phyloP scores from a whole-genome alignment of 2,888 invertebrate species.

The Nephrotoma appendiculata region DNA sequence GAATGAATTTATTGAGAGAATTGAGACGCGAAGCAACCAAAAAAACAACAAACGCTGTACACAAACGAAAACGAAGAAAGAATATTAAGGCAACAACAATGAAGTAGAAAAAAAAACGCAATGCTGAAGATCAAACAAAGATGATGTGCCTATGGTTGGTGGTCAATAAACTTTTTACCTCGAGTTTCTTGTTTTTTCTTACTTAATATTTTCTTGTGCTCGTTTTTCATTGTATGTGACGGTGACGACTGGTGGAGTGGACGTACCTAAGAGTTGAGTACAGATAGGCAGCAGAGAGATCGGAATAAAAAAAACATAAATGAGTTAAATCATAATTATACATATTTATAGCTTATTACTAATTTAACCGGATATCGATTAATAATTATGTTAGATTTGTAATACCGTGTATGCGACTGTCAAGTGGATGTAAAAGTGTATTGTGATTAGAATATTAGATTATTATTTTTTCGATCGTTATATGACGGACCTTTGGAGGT shows the following conservation, averaged over 20 bases:
- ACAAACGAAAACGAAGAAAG: background rate
- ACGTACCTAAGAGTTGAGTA: background rate
- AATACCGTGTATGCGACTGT: background rate
- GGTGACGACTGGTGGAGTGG: background rate
- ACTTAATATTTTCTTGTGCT: background rate
- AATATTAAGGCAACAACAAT: background rate
- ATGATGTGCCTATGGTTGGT: background rate
- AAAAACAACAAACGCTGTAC: background rate
- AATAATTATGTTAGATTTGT: background rate
- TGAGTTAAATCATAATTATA: background rate
- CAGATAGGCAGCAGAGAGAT: background rate
- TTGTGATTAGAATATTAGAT: too few relatives aligned
- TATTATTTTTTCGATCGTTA: too few relatives aligned
- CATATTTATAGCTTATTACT: background rate
- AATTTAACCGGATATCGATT: background rate
- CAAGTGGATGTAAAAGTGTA: background rate
- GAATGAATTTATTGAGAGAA: background rate
- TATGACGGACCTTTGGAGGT: too few relatives aligned
- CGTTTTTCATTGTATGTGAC: background rate
- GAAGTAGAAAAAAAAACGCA: background rate
- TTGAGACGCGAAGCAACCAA: background rate
- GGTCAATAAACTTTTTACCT: background rate
- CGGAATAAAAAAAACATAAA: background rate
- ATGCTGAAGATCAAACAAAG: background rate
- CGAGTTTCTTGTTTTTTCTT: background rate